phyloP scores from a whole-genome alignment of 2,113 vertebrate genomes.

The Phodopus roborovskii region DNA sequence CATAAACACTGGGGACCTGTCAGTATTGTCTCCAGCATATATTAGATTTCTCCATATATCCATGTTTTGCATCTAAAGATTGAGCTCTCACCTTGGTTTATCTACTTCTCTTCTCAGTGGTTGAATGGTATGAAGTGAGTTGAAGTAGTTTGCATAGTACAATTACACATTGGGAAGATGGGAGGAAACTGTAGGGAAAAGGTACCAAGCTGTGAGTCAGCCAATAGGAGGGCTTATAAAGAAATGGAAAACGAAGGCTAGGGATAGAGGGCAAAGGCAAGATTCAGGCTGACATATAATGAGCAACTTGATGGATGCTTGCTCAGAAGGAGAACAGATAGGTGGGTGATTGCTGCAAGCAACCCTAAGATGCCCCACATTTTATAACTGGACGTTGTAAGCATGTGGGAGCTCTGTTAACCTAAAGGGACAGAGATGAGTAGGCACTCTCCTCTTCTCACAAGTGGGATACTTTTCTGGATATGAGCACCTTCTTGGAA shows the following conservation, averaged over 20 bases:
- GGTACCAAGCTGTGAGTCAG: not conserved
- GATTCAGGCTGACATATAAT: not conserved
- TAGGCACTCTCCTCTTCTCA: not conserved
- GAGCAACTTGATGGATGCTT: not conserved
- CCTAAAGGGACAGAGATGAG: not conserved
- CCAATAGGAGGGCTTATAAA: not conserved
- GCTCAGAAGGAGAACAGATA: not conserved
- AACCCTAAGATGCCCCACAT: not conserved
- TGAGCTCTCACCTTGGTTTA: not conserved
- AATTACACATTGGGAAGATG: not conserved
- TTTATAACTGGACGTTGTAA: not conserved
- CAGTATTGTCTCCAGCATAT: fast-evolving
- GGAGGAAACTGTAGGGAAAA: not conserved
- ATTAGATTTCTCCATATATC: not conserved
- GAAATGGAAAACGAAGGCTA: not conserved
- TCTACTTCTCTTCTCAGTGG: not conserved
- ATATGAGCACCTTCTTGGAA: not conserved
- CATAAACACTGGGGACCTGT: not conserved
- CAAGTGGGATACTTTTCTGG: not conserved
- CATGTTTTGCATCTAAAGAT: not conserved
- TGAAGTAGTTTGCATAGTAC: too few relatives aligned
- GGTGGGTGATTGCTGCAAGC: not conserved
- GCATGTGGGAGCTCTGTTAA: not conserved
- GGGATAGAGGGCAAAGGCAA: not conserved
- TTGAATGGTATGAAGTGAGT: too few relatives aligned